Evolutionary conservation across 2,797 vertebrate genomes (phyloP).

Genomic region (Chaetophractus vellerosus): DNA sequence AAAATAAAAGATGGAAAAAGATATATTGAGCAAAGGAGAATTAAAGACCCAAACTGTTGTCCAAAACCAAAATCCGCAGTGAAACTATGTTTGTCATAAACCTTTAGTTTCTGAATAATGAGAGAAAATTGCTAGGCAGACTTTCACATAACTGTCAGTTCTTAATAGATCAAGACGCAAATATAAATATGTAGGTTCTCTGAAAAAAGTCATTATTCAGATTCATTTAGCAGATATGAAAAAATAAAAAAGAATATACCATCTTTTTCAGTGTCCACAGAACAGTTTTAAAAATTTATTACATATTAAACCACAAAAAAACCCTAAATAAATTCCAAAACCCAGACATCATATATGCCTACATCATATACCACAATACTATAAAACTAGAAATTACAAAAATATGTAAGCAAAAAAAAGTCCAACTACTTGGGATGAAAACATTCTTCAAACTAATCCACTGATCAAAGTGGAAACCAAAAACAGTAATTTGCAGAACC

Average conservation of each 20-base stretch:
- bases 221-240: not conserved
- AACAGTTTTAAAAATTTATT: not conserved
- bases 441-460: constrained; percentile 44
- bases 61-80: not conserved
- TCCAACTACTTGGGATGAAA: constrained; percentile 11
- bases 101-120: not conserved
- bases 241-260: not conserved
- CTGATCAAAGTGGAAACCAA: constrained; percentile 35
- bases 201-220: not conserved
- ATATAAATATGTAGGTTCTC: not conserved
- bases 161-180: not conserved
- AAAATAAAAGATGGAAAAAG: not conserved
- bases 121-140: not conserved
- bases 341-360: not conserved
- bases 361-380: not conserved
- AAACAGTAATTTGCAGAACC: constrained; percentile 26
- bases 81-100: not conserved
- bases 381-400: constrained; percentile 51
- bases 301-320: not conserved
- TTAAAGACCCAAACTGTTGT: constrained; percentile 28
- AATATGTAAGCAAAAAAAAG: not conserved
- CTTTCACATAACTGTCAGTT: not conserved
- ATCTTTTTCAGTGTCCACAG: not conserved
- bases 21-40: constrained; percentile 18
- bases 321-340: constrained; percentile 33